These are phyloP conservation scores for Passer domesticus DNA, from an alignment of 2,113 vertebrate species.

Conservation along the genomic window DNA sequence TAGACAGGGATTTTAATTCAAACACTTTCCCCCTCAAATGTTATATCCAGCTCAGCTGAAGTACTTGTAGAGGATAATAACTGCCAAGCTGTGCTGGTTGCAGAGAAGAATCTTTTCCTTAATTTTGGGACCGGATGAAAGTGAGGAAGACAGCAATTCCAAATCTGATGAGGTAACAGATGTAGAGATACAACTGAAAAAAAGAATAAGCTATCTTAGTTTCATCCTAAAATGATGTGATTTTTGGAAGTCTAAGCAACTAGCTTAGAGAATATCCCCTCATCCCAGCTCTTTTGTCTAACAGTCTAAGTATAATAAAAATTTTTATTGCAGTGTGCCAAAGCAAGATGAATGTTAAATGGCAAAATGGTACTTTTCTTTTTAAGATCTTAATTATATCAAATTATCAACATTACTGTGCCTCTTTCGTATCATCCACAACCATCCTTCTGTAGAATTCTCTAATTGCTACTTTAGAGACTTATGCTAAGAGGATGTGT, in stretches of 20 bases:
- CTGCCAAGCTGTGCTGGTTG: slow-evolving; percentile 4
- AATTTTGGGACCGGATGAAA: slow-evolving; percentile 14
- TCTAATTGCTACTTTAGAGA: not conserved
- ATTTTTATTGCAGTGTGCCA: not conserved
- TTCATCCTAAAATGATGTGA: not conserved
- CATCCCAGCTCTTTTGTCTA: not conserved
- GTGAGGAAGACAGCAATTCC: not conserved
- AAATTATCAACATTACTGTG: not conserved
- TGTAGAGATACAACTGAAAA: not conserved
- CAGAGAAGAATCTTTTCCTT: slow-evolving; percentile 6
- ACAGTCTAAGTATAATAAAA: not conserved
- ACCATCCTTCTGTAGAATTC: not conserved
- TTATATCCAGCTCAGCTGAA: not conserved
- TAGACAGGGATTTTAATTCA: not conserved
- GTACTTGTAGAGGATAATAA: not conserved
- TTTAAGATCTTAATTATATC: not conserved
- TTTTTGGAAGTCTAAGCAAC: not conserved
- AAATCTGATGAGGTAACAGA: slow-evolving; percentile 22
- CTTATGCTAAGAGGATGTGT: not conserved
- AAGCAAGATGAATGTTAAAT: not conserved
- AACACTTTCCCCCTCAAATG: not conserved
- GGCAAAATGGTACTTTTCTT: not conserved
- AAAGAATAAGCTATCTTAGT: not conserved
- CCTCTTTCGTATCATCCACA: not conserved
- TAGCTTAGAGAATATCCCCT: not conserved